Evolutionary conservation across 2,797 vertebrate species (phyloP), one percentile per base, ranked within the genome.

Genomic region (Rhyacichthys aspro): DNA sequence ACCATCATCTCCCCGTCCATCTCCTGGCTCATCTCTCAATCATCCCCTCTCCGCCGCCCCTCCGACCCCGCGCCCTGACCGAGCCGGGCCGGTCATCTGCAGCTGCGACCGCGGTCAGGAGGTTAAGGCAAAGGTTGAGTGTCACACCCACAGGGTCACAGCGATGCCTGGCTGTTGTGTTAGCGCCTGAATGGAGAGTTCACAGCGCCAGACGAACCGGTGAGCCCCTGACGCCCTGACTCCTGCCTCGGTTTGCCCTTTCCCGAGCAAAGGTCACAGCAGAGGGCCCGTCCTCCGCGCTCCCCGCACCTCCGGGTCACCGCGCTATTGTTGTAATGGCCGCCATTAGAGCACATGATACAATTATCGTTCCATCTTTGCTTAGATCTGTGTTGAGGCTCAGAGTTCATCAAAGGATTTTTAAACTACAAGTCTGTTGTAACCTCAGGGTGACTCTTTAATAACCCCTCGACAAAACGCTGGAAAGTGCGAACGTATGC

Each of bases 71-170:
- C 64, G 67, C 69, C 77, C 82, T 78, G 85, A 79, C 75, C 78
- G 58, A 8, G 56, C 55, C 66, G 11, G 57, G 70, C 62, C 68
- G 46, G 70, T 86, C 86, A 79, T 80, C 85, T 85, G 87, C 92
- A 92, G 91, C 90, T 91, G 91, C 79, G 89, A 76, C 79, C 72
- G 49, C 72, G 88, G 88, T 91, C 89, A 91, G 83, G 82, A 87
- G 87, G 89, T 90, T 88, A 90, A 89, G 89, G 89, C 89, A 92
- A 90, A 92, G 92, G 92, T 92, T 91, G 90, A 85, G 86, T 70
- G 92, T 92, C 93, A 91, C 87, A 86, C 89, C 89, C 90, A 88
- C 81, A 54, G 76, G 91, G 92, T 92, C 91, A 91, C 82, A 77
- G 78, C 38, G 77, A 81, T 63, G 84, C 88, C 85, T 83, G 75